phyloP scores from a whole-genome alignment of 53 echinoderm and acorn worm genomes.

The Patiria pectinifera region DNA sequence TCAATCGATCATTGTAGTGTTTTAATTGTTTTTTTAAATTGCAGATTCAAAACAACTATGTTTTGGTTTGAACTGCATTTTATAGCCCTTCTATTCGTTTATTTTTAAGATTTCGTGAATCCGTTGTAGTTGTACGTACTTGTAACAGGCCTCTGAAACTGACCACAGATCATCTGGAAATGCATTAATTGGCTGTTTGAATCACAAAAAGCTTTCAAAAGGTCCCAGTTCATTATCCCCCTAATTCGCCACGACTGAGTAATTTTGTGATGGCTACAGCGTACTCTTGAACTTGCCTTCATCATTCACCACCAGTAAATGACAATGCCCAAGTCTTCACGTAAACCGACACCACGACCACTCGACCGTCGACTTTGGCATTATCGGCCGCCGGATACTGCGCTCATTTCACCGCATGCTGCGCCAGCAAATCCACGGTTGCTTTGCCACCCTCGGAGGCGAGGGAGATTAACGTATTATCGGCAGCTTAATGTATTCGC shows the following conservation, averaged over 20 bases:
- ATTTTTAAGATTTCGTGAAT: no score
- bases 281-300: background rate
- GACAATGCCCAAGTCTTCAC: background rate
- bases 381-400: background rate
- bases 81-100: no score
- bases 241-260: background rate
- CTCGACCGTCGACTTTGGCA: background rate
- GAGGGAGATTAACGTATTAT: constrained; percentile 28
- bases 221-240: background rate
- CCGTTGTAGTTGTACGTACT: background rate
- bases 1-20: no score
- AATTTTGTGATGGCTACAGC: background rate
- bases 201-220: background rate
- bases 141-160: background rate
- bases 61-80: no score
- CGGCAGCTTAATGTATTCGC: constrained; percentile 8
- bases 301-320: background rate
- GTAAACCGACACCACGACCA: background rate
- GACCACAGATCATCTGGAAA: background rate
- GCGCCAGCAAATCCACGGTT: background rate
- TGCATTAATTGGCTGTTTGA: background rate
- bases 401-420: background rate
- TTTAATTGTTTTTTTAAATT: no score
- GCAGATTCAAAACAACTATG: no score
- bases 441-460: constrained; percentile 6